Conservation (phyloP, 2,797 vertebrate genomes). For the Rhabdophis nuchalis region DNA sequence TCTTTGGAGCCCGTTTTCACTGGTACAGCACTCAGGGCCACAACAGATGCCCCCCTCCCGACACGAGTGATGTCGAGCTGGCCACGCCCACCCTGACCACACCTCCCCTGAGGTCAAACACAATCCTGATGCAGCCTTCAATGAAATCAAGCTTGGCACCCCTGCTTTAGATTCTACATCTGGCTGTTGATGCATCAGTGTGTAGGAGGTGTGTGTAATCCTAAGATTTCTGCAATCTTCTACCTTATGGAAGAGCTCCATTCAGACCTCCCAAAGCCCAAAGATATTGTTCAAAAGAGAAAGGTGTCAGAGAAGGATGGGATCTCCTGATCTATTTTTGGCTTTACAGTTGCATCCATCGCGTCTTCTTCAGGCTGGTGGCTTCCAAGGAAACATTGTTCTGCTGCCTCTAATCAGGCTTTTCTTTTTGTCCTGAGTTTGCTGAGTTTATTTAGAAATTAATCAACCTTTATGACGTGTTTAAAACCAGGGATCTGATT, state of each 20-base stretch:
- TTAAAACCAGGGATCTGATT: background rate
- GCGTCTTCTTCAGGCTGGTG: background rate
- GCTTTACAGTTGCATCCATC: background rate
- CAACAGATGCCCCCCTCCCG: too few relatives aligned
- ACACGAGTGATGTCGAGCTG: too few relatives aligned
- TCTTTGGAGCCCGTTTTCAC: too few relatives aligned
- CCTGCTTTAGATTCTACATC: background rate
- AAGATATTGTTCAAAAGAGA: background rate
- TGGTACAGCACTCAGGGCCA: too few relatives aligned
- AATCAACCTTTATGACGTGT: background rate
- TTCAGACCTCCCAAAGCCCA: background rate
- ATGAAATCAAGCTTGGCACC: too few relatives aligned
- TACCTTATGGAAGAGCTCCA: background rate
- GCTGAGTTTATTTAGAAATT: background rate
- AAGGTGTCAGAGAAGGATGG: background rate
- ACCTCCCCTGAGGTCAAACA: too few relatives aligned
- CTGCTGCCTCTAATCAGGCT: background rate
- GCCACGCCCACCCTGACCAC: too few relatives aligned
- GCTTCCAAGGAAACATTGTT: background rate
- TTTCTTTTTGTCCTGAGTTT: background rate
- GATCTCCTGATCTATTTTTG: background rate
- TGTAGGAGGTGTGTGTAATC: background rate
- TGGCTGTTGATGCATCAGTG: background rate
- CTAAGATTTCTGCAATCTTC: background rate
- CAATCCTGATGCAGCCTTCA: too few relatives aligned